Base-by-base conservation (phyloP, 2,888 invertebrate genomes). In the Sphinx pinastri region DNA sequence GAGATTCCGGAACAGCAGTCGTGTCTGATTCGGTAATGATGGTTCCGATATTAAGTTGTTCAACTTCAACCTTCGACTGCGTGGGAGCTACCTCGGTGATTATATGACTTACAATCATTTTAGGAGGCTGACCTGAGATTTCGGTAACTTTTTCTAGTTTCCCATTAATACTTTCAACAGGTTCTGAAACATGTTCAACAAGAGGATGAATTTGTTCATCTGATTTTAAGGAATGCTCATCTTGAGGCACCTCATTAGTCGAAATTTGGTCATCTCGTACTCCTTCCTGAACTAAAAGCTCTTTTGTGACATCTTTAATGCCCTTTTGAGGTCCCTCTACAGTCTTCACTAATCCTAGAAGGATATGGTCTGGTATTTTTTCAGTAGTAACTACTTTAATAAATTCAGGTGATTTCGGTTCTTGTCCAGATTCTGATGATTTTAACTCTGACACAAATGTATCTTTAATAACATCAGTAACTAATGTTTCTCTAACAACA, bases 21-120 rank as follows among this genome's bases (percentile, higher is more conserved):
- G 82, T 70, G 49, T 83, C 77, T 72, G 75, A 75, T 80, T 90
- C 90, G 71, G 85, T 83, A 3, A 87, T 74, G 54, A 85, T 73
- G 63, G 83, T 85, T 60, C 83, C 87, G 31, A 84, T 72, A 77
- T 84, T 81, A 16, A 86, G 75, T 51, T 84, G 83, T 74, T 86
- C 79, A 38, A 88, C 81, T 76, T 81, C 76, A 19, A 88, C 76
- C 13, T 82, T 67, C 55, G 84, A 84, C 68, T 85, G 86, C 12
- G 72, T 71, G 2, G 82, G 82, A 54, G 81, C 79, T 57, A 79
- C 79, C 73, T 83, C 79, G 59, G 81, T 78, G 12, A 71, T 75
- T 38, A 79, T 75, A 71, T 82, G 79, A 69, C 81, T 75, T 4
- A 79, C 60, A 12, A 63, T 72, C 49, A 74, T 79, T 67, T 76